A percentile compares a stretch with the other conserved stretches of the same genome.
Evolutionary conservation across 1,140 invertebrate genomes (phyloP).

Genomic region (Brachionus paranguensis): DNA sequence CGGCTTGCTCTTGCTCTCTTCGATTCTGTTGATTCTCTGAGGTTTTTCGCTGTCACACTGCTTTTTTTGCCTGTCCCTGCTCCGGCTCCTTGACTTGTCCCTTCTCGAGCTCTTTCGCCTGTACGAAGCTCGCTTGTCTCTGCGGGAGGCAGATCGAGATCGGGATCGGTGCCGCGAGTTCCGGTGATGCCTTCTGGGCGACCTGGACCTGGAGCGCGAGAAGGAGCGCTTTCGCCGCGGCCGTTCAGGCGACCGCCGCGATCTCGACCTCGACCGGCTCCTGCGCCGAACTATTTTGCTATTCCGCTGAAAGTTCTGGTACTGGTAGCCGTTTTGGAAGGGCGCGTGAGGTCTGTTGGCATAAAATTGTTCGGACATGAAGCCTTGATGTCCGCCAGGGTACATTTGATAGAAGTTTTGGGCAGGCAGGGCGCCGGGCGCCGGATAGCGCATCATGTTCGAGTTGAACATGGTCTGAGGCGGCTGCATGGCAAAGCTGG

Average conservation of each 20-base stretch:
- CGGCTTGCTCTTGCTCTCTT: not conserved
- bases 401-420: slow-evolving; percentile 16
- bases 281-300: not conserved
- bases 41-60: not conserved
- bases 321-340: not conserved
- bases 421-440: not conserved
- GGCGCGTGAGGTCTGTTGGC: not conserved
- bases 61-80: not conserved
- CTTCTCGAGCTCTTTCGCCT: not conserved
- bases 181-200: not conserved
- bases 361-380: not conserved
- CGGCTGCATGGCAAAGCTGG: not conserved
- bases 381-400: not conserved
- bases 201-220: not conserved
- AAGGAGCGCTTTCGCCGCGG: not conserved
- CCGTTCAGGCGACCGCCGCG: not conserved
- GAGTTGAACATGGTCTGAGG: not conserved
- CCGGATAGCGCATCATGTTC: not conserved
- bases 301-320: not conserved
- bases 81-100: not conserved
- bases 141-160: not conserved
- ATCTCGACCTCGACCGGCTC: not conserved
- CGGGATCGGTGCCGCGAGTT: not conserved
- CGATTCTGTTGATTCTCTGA: not conserved
- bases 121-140: not conserved